Base-by-base conservation (phyloP, 2,797 vertebrate genomes). In the Moxostoma hubbsi region DNA sequence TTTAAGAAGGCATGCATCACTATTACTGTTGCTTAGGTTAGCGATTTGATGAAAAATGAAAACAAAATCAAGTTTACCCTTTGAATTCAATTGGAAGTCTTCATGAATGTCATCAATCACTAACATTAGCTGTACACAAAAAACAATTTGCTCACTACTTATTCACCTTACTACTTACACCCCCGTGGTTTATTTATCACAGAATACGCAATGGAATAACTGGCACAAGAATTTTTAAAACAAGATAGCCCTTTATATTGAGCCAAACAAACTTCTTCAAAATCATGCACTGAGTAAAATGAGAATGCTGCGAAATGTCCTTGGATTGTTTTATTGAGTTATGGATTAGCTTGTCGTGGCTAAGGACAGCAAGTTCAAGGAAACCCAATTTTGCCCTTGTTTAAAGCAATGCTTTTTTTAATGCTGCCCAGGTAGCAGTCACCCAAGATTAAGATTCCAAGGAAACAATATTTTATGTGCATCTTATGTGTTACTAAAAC, bases 311-410 rank as follows among this genome's bases (percentile, higher is more conserved):
- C 13, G n/a, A 72, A 83, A 81, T 54, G 67, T 65, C 75, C 84
- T 73, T 88, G 73, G 62, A 79, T 58, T 76, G 62, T 67, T 82
- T 83, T 84, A 84, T 83, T 83, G 75, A 83, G 75, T 81, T 84
- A 82, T 0, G 57, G 69, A 73, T 84, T 82, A 82, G 9, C 75
- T 77, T 77, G 82, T 69, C 73, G 85, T 73, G 58, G 68, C 71
- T 69, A 75, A 66, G 55, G 68, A 83, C 47, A 59, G 46, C 50
- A 84, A 80, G 82, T 81, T 77, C 45, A 71, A 84, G 68, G 68
- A 65, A 62, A 63, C 70, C 57, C n/a, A 65, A 50, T 74, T 84
- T 82, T 67, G 73, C 51, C 78, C 75, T 81, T 81, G 36, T 68
- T 78, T 47, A 43, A 57, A 74, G 18, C 66, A 69, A 24, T 53